Base-by-base conservation (phyloP, 2,888 invertebrate genomes). In the Flexamia atlantica region DNA sequence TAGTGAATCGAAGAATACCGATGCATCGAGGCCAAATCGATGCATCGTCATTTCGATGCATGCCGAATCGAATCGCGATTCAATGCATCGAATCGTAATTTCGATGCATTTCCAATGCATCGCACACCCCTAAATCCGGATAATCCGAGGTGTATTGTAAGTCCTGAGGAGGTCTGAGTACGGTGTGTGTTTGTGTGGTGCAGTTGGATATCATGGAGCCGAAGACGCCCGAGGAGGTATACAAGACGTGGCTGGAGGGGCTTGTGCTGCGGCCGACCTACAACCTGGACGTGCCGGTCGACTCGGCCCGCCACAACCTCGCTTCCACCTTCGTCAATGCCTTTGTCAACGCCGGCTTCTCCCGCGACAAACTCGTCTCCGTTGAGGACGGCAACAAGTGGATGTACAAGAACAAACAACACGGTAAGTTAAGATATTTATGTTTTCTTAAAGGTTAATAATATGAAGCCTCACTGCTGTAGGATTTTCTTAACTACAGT, bases 281-380 rank as follows among this genome's bases (percentile, higher is more conserved):
- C 82, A 88, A 88, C 85, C 85, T 88, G 36, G 88, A 88, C 88
- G 91, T 91, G 53, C 91, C 91, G 86, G 94, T 97, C 0, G 99
- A 99, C 91, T 99, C 99, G 0, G 98, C 99, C 0, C 93, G 98
- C 60, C 98, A 99, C 90, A 99, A 99, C 90, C 92, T 99, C 28
- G 99, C 99, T 0, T 96, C 99, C 0, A 98, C 98, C 25, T 98
- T 99, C 89, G 99, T 99, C 0, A 99, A 99, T 90, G 99, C 99
- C 0, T 98, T 99, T 89, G 99, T 99, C 0, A 99, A 99, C 89
- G 98, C 98, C 17, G 99, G 97, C 0, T 99, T 99, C 90, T 98
- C 99, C 1, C 94, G 96, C 23, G 99, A 99, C 89, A 99, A 99
- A 90, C 93, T 99, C 3, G 92, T 98, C 42, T 96, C 97, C 36